Evolutionary conservation across 2,888 invertebrate species (phyloP).

Genomic region (Acanthosepion pharaonis): DNA sequence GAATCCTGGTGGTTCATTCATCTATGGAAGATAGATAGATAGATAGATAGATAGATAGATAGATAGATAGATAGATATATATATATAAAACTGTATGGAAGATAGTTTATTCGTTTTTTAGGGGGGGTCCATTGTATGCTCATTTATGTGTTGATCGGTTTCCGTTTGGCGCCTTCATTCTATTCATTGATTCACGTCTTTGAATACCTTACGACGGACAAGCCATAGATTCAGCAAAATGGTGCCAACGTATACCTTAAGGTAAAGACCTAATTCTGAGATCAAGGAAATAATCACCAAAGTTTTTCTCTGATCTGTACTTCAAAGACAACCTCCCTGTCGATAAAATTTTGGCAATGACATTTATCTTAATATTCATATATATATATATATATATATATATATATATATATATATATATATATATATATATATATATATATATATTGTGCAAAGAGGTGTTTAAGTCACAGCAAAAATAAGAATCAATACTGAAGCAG

Average conservation of each 20-base stretch:
- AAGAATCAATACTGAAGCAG: too few species aligned
- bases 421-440: too few species aligned
- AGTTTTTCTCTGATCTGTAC: neutral
- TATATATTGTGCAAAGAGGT: too few species aligned
- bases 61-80: neutral
- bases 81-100: neutral
- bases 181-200: neutral
- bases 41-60: neutral
- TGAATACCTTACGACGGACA: neutral
- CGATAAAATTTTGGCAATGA: neutral
- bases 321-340: neutral
- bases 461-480: too few species aligned
- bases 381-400: too few species aligned
- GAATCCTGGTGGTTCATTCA: too few species aligned
- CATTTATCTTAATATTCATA: neutral
- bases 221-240: neutral
- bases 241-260: neutral
- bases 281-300: neutral
- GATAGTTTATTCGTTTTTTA: neutral
- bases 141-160: neutral
- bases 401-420: too few species aligned
- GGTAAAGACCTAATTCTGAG: neutral
- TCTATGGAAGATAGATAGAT: too few species aligned
- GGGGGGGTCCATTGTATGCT: too few species aligned
- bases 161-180: neutral